These are phyloP conservation scores for Neostethus bicornis DNA, from an alignment of 2,797 vertebrate genomes.

Conservation along the genomic window DNA sequence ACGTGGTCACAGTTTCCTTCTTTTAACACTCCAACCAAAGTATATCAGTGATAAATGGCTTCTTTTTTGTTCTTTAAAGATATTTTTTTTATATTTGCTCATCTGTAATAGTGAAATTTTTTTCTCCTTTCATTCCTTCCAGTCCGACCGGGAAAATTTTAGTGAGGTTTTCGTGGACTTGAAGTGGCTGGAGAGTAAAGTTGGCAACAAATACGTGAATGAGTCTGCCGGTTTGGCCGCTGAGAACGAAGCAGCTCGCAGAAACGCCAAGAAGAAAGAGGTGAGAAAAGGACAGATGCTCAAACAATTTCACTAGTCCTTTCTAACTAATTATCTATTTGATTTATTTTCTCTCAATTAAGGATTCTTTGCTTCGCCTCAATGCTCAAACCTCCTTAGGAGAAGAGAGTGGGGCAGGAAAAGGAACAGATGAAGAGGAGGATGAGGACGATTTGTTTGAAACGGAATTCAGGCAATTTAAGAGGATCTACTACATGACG, in stretches of 20 bases:
- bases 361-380: conserved; percentile 51
- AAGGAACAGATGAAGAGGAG: conserved; percentile 82
- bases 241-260: conserved; percentile 88
- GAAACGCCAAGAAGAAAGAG: conserved; percentile 79
- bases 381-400: conserved; percentile 34
- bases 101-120: neutral
- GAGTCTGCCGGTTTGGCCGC: conserved; percentile 94
- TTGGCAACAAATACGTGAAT: conserved; percentile 97
- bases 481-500: conserved; percentile 97
- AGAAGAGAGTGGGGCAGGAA: conserved; percentile 24
- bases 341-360: neutral
- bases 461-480: conserved; percentile 96
- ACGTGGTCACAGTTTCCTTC: no score
- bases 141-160: conserved; percentile 98
- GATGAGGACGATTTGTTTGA: conserved; percentile 96
- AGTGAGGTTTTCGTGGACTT: conserved; percentile 96
- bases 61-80: neutral
- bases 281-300: conserved; percentile 43
- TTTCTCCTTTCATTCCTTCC: conserved; percentile 13
- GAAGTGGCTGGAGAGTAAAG: conserved; percentile 99
- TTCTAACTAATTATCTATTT: neutral
- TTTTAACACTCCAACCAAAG: no score
- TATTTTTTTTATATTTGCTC: neutral
- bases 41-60: no score
- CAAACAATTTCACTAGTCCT: neutral